phyloP scores from a whole-genome alignment of 2,888 invertebrate species.

The Coenonympha glycerion region DNA sequence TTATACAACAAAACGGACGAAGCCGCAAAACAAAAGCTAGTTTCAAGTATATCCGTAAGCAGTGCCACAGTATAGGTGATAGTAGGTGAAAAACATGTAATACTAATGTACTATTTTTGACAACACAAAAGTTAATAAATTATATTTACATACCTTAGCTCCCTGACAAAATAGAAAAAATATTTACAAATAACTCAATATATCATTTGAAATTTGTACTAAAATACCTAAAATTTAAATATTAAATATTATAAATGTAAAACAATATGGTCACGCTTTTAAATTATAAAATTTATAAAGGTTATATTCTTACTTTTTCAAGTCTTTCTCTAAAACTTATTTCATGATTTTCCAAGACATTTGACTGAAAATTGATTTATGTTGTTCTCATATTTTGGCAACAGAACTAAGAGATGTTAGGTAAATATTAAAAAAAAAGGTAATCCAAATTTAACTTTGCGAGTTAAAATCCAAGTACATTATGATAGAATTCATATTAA shows the following conservation, averaged over 20 bases:
- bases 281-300: background rate
- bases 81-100: slow-evolving; percentile 2
- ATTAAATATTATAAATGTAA: too few relatives aligned
- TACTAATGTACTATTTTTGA: background rate
- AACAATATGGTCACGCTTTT: too few relatives aligned
- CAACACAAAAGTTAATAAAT: slow-evolving; percentile 2
- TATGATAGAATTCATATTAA: too few relatives aligned
- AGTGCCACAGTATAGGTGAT: background rate
- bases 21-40: background rate
- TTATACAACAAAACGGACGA: background rate
- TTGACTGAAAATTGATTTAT: too few relatives aligned
- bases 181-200: slow-evolving; percentile 16
- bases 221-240: too few relatives aligned
- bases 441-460: background rate
- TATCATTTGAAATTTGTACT: too few relatives aligned
- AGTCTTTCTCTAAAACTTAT: background rate
- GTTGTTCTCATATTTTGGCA: background rate
- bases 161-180: slow-evolving; percentile 52
- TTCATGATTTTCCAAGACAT: too few relatives aligned
- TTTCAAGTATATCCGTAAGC: background rate
- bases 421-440: background rate
- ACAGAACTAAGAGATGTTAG: background rate
- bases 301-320: background rate
- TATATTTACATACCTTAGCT: slow-evolving; percentile 62
- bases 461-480: background rate